Base-by-base conservation (phyloP, 2,888 invertebrate genomes). In the Trachelus iudaicus region DNA sequence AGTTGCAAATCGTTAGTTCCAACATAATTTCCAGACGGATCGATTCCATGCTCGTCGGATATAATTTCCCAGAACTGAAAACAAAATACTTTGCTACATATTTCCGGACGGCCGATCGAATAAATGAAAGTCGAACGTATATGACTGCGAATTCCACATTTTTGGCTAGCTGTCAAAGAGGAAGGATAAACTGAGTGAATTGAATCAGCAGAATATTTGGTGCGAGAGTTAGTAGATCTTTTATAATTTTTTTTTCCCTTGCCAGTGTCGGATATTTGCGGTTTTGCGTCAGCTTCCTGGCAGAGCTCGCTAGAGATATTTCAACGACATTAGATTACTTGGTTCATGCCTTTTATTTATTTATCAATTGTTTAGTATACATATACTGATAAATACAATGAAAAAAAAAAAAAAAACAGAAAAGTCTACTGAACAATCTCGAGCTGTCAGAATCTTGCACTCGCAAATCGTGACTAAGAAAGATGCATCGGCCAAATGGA, bases 1-100 rank as follows among this genome's bases (percentile, higher is more conserved):
- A 94, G 87, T 86, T 94, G 94, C 40, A 94, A 91, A 79, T 93
- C 93, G 30, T 92, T 93, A 85, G 93, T 93, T 73, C 93, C 93
- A 82, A 92, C 90, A 84, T 93, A 93, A 33, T 92, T 88, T 75
- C 93, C 94, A 40, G 92, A 92, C 34, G 93, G 93, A 87, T 93
- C 93, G 83, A 94, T 93, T 68, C 93, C 93, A 86, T 94, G 93
- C 83, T 93, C 93, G 83, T 93, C 71, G 71, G 71, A 71, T 31
- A 71, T 71, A 33, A 71, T 71, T 71, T 71, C 71, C 71, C 71
- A 71, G 71, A 71, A 71, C 71, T 71, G 71, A 71, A 71, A 71
- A 71, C 71, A 33, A 71, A 71, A 71, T 33, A 56, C 40, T 56
- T 6, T 56, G 6, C 40, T 56, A 15, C 40, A 40, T 40, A 40